Percentiles rank a stretch among this genome's conserved stretches.
phyloP scores from a whole-genome alignment of 2,797 vertebrate species.

The Anas bernieri region DNA sequence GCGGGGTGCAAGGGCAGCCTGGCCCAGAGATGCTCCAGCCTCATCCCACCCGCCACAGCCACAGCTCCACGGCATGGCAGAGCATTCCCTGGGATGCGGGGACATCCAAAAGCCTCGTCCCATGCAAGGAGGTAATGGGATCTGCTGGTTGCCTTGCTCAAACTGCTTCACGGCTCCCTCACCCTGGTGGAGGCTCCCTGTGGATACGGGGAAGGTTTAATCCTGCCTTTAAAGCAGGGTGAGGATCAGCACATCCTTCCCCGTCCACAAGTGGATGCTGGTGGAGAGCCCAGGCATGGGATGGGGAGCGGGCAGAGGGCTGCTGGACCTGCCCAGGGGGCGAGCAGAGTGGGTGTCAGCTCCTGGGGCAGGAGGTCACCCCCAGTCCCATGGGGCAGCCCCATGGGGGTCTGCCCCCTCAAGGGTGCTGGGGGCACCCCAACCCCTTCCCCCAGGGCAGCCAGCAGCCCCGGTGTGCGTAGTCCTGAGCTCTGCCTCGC shows the following conservation, averaged over 20 bases:
- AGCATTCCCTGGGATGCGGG: background rate
- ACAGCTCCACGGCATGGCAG: background rate
- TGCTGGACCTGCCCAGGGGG: background rate
- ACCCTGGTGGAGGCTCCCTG: background rate
- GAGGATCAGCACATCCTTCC: background rate
- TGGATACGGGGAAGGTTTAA: background rate
- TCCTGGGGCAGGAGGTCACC: background rate
- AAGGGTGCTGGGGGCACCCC: background rate
- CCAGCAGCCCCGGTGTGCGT: background rate
- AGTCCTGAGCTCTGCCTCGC: conserved; percentile 28
- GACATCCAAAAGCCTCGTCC: background rate
- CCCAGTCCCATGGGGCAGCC: background rate
- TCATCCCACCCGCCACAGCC: fast-evolving
- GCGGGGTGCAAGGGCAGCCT: background rate
- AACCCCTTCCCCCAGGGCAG: background rate
- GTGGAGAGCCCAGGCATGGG: background rate
- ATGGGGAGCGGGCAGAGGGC: background rate
- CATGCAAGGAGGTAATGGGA: background rate
- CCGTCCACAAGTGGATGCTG: background rate
- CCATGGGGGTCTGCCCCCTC: background rate
- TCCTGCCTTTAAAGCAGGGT: background rate
- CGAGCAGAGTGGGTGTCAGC: background rate
- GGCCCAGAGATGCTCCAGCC: background rate
- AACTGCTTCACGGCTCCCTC: background rate
- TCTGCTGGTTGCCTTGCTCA: background rate